Evolutionary conservation across 2,888 invertebrate genomes (phyloP), one percentile per base, ranked within the genome.

Genomic region (Drosophila mulleri): DNA sequence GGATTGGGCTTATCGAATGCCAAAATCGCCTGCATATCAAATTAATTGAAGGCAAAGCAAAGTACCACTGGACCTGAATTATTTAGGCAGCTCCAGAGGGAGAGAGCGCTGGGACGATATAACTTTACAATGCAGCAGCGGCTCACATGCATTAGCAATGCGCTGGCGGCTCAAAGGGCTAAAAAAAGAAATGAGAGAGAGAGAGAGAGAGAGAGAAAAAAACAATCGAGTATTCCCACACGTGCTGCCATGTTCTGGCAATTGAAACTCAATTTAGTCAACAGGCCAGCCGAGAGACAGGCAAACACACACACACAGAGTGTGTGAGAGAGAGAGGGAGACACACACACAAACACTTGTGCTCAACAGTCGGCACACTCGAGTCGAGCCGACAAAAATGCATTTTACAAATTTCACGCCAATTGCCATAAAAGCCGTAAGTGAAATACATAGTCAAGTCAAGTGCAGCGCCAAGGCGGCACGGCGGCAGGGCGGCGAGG

Each of bases 221-320:
- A 23, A 84, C 85, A 78, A 86, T 84, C 72, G 69, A 78, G 56
- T 61, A 84, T 87, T 80, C 84, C 81, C 84, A 48, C 75, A 85
- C 84, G 85, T 87, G 78, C 80, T 57, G 79, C 77, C 79, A 83
- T 84, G 82, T 82, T 75, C 74, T 75, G 72, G 83, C 85, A 86
- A 85, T 86, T 85, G 87, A 83, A 87, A 83, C 85, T 82, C 87
- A 86, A 86, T 86, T 83, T 83, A 82, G 82, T 83, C 83, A 82
- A 86, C 86, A 77, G 79, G 75, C 26, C 61, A 37, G 29, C 60
- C 62, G 56, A 66, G 52, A 59, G 11, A 41, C 14, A 53, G 16
- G 54, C n/a, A 59, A 0, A 57, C n/a, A 48, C n/a, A 18, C 29
- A 29, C 2, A 8, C 8, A 8, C 8, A 6, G 29, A 8, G 8